A percentile compares a stretch with the other conserved stretches of the same genome.
These are phyloP conservation scores for Cinara cedri DNA, from an alignment of 2,888 invertebrate species.

Conservation along the genomic window DNA sequence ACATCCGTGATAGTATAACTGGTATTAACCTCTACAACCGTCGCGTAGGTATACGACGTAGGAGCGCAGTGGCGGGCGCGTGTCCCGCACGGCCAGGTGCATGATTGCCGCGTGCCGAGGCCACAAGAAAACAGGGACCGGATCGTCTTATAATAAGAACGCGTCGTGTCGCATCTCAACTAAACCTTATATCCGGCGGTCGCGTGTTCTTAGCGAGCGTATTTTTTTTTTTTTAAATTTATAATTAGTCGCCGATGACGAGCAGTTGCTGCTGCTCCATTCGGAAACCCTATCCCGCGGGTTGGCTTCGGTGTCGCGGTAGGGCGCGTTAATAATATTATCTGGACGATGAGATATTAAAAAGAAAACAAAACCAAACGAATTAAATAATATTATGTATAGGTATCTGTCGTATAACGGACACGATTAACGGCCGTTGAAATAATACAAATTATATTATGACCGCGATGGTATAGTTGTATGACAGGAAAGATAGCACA, in stretches of 20 bases:
- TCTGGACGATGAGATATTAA: too few species aligned
- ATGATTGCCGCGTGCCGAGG: background rate
- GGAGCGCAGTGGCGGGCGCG: background rate
- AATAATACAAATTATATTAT: background rate
- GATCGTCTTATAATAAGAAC: conserved; percentile 5
- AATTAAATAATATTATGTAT: too few species aligned
- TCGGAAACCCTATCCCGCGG: too few species aligned
- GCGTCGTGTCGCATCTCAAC: conserved; percentile 12
- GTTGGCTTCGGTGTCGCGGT: too few species aligned
- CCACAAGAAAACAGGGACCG: conserved; percentile 5
- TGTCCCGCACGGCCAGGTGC: conserved; percentile 25
- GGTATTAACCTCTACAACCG: background rate
- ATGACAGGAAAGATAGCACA: too few species aligned
- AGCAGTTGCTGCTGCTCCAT: background rate
- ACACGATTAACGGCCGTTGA: background rate
- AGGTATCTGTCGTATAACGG: too few species aligned
- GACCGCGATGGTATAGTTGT: too few species aligned
- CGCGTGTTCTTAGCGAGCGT: background rate
- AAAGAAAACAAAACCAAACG: too few species aligned
- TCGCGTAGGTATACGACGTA: background rate
- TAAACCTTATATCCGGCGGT: conserved; percentile 54
- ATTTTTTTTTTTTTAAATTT: too few species aligned
- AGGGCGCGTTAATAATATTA: too few species aligned
- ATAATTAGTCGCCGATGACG: conserved; percentile 52
- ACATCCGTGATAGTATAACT: background rate